Evolutionary conservation across 2,797 vertebrate genomes (phyloP).

Genomic region (Ataeniobius toweri): DNA sequence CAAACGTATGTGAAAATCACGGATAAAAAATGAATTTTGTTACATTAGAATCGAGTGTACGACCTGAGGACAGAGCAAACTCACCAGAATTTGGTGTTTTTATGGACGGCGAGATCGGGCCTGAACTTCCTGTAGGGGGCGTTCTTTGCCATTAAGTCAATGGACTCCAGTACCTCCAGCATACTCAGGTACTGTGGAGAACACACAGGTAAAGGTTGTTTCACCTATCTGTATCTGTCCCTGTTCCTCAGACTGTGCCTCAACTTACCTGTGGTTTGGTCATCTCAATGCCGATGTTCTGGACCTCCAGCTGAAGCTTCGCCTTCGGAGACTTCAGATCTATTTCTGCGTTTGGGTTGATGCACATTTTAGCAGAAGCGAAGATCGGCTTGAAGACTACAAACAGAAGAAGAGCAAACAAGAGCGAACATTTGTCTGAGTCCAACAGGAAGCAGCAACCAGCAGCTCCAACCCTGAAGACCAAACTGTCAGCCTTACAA

Average conservation of each 20-base stretch:
- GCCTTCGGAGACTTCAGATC: constrained; percentile 89
- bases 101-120: constrained; percentile 81
- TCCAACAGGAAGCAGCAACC: not conserved
- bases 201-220: not conserved
- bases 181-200: constrained; percentile 88
- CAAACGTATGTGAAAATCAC: too few species aligned
- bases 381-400: constrained; percentile 93
- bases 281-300: constrained; percentile 91
- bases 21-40: too few species aligned
- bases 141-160: constrained; percentile 94
- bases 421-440: too few species aligned
- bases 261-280: constrained; percentile 88
- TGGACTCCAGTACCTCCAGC: constrained; percentile 91
- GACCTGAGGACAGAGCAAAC: constrained; percentile 31
- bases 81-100: constrained; percentile 85
- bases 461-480: not conserved
- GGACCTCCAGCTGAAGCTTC: constrained; percentile 89
- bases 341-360: constrained; percentile 89
- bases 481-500: too few species aligned
- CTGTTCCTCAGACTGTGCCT: rapidly evolving
- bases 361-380: constrained; percentile 91
- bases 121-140: constrained; percentile 90
- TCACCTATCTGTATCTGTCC: not conserved
- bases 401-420: not conserved
- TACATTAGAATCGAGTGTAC: not conserved